phyloP scores from a whole-genome alignment of 2,888 invertebrate genomes.

The Tenodera sinensis region DNA sequence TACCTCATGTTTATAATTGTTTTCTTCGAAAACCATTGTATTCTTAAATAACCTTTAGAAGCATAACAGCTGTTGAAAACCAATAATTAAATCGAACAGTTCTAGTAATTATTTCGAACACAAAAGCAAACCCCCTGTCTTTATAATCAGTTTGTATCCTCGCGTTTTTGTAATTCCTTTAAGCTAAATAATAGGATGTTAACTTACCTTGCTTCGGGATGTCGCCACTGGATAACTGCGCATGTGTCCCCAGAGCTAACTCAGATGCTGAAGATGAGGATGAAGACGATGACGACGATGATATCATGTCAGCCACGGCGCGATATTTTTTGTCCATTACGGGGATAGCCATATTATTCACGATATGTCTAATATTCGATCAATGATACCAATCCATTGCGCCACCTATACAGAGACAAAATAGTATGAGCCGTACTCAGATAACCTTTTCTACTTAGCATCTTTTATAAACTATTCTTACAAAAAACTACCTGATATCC shows the following conservation, averaged over 20 bases:
- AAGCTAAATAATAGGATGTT: neutral
- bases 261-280: neutral
- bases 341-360: neutral
- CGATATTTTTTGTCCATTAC: neutral
- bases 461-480: too few species aligned
- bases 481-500: too few species aligned
- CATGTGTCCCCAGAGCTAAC: neutral
- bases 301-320: neutral
- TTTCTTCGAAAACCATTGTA: too few species aligned
- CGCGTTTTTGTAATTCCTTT: too few species aligned
- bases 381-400: neutral
- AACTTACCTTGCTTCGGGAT: neutral
- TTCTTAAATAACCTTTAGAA: too few species aligned
- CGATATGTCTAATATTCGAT: neutral
- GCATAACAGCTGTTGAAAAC: too few species aligned
- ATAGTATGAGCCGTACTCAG: too few species aligned
- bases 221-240: neutral
- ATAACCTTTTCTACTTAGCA: too few species aligned
- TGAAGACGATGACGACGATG: neutral
- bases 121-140: too few species aligned
- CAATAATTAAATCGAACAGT: too few species aligned
- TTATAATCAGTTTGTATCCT: neutral
- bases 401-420: neutral
- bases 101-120: too few species aligned
- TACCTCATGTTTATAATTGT: too few species aligned